Evolutionary conservation across 2,797 vertebrate genomes (phyloP), one percentile per base, ranked within the genome.

Genomic region (Chelon labrosus): DNA sequence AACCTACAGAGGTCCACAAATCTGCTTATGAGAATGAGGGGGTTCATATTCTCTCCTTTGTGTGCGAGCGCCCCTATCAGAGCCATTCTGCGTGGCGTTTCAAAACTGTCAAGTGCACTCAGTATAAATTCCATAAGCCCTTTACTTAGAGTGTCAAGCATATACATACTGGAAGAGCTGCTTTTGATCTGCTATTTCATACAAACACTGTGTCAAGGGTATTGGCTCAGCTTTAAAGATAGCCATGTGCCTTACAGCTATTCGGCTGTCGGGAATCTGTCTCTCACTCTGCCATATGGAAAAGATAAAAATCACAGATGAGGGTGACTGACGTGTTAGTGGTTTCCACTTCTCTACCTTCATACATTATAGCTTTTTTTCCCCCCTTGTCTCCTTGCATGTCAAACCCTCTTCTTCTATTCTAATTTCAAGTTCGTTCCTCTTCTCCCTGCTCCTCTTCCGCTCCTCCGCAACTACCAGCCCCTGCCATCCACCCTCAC

Each of bases 161-260:
- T 47, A 56, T 64, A 67, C 60, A 77, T 37, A 52, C 42, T 61
- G 64, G 19, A 70, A 13, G 58, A 65, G 54, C 22, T 76, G 44
- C 63, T 64, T 88, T 84, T 86, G 82, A 88, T 88, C 67, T 74
- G 27, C 44, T 1, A 12, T 62, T 82, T 76, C 57, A 83, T 78
- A 77, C 49, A 67, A 75, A 85, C 51, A 39, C 56, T 37, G 38
- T 62, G 52, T 82, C 55, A 39, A 59, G 53, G 42, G 37, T 60
- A 66, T 65, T 84, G 77, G 77, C 75, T 73, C 17, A 7, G 74
- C 72, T 70, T 77, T 62, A 85, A 89, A 89, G 65, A 79, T 66
- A 77, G 38, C 56, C 52, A 17, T 62, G 59, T 57, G 67, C 42
- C 52, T 73, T 47, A 54, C 35, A 83, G 81, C 42, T 53, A 27